Percentiles rank a stretch among this genome's conserved stretches.
Conservation (phyloP, 1,140 invertebrate species). For the Nephila pilipes region DNA sequence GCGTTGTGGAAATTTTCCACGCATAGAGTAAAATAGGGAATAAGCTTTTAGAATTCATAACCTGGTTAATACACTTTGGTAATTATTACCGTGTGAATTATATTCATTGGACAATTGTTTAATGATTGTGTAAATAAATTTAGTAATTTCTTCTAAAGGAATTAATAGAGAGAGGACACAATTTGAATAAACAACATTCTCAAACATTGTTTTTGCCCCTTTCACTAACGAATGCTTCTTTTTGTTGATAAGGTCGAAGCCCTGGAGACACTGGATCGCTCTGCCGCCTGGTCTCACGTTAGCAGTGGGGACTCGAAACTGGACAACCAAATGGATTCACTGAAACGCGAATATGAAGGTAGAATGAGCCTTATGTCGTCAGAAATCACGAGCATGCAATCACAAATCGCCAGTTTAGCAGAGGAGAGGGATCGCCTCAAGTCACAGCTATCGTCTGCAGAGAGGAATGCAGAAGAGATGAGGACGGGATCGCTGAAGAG, state of each 20-base stretch:
- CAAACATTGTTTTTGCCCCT: too few species aligned
- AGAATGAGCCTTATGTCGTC: conserved; percentile 91
- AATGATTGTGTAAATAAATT: too few species aligned
- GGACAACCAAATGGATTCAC: conserved; percentile 81
- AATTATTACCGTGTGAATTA: too few species aligned
- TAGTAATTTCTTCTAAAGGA: too few species aligned
- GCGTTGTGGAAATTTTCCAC: too few species aligned
- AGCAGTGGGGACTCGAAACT: not conserved
- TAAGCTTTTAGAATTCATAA: too few species aligned
- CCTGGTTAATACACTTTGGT: too few species aligned
- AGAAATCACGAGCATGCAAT: conserved; percentile 92
- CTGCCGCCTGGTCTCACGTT: not conserved
- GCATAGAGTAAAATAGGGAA: too few species aligned
- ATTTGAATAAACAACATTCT: not conserved
- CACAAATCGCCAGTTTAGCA: conserved; percentile 90
- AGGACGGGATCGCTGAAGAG: conserved; percentile 70
- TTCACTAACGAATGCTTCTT: not conserved
- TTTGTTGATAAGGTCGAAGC: conserved; percentile 87
- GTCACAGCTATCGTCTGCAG: conserved; percentile 92
- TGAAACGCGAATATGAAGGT: conserved; percentile 93
- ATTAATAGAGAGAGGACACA: too few species aligned
- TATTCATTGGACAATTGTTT: too few species aligned
- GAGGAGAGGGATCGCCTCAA: conserved; percentile 94
- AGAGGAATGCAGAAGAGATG: conserved; percentile 62
- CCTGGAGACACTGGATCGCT: conserved; percentile 80